Conservation (phyloP, 1,140 invertebrate genomes). For the Drosophila simulans region DNA sequence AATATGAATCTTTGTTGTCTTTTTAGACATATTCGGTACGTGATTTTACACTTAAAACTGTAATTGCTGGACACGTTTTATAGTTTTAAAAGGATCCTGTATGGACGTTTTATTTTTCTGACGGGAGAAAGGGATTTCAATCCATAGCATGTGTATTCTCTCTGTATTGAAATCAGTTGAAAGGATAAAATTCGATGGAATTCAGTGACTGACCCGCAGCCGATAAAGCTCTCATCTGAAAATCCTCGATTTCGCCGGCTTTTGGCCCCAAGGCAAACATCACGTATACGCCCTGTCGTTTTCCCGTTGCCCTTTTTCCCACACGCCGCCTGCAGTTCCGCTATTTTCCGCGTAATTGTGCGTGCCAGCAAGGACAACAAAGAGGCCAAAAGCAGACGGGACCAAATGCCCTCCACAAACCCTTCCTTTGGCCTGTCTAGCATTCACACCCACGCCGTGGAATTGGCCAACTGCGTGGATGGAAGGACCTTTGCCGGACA, state of each 20-base stretch:
- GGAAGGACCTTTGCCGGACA: constrained; percentile 29
- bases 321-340: constrained; percentile 12
- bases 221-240: constrained; percentile 40
- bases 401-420: background rate
- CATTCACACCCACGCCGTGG: constrained; percentile 2
- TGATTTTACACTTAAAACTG: constrained; percentile 43
- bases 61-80: constrained; percentile 5
- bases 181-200: background rate
- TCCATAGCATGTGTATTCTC: background rate
- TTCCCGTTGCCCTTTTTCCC: constrained; percentile 4
- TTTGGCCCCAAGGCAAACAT: constrained; percentile 30
- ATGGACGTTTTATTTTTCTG: too few species aligned
- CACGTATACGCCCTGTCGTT: constrained; percentile 37
- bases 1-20: constrained; percentile 22
- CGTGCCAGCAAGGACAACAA: constrained; percentile 43
- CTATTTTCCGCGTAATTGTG: constrained; percentile 51
- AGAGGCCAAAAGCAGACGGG: constrained; percentile 22
- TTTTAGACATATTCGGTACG: constrained; percentile 39
- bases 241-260: constrained; percentile 22
- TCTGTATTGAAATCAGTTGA: constrained; percentile 15
- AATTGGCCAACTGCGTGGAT: constrained; percentile 30
- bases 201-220: constrained; percentile 25
- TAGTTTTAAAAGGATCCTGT: too few species aligned
- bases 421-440: background rate
- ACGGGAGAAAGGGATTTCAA: too few species aligned